Evolutionary conservation across 2,888 invertebrate species (phyloP).

Genomic region (Eupithecia inturbata): DNA sequence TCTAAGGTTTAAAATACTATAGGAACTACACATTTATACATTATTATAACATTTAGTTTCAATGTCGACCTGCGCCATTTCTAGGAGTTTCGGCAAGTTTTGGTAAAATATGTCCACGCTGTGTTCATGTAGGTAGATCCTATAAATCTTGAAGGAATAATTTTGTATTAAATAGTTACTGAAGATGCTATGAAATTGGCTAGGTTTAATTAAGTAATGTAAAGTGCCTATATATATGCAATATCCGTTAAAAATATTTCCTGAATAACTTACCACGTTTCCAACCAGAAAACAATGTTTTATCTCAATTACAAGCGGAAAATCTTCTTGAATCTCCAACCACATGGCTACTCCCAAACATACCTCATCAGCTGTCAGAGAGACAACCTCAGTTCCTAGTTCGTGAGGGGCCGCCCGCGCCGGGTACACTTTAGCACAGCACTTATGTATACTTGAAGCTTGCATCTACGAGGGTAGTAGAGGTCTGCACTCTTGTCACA

Average conservation of each 20-base stretch:
- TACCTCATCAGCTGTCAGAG: conserved; percentile 42
- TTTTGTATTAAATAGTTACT: background rate
- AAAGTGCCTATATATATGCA: background rate
- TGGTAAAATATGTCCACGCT: no score
- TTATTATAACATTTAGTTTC: no score
- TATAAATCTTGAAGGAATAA: background rate
- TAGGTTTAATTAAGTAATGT: background rate
- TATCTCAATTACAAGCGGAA: background rate
- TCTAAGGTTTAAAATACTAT: no score
- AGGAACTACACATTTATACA: no score
- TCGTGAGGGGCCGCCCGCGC: conserved; percentile 16
- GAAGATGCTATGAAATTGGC: background rate
- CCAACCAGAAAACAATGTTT: background rate
- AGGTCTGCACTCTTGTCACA: conserved; percentile 53
- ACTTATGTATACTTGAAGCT: conserved; percentile 32
- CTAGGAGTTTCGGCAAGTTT: no score
- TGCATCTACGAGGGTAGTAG: conserved; percentile 29
- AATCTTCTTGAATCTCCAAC: background rate
- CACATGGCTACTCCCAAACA: conserved; percentile 25
- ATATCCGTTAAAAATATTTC: background rate
- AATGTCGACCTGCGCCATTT: no score
- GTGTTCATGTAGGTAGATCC: no score
- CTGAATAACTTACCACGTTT: background rate
- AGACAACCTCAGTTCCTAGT: conserved; percentile 35
- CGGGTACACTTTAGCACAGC: conserved; percentile 33